Evolutionary conservation across 2,888 invertebrate species (phyloP).

Genomic region (Vanessa cardui): DNA sequence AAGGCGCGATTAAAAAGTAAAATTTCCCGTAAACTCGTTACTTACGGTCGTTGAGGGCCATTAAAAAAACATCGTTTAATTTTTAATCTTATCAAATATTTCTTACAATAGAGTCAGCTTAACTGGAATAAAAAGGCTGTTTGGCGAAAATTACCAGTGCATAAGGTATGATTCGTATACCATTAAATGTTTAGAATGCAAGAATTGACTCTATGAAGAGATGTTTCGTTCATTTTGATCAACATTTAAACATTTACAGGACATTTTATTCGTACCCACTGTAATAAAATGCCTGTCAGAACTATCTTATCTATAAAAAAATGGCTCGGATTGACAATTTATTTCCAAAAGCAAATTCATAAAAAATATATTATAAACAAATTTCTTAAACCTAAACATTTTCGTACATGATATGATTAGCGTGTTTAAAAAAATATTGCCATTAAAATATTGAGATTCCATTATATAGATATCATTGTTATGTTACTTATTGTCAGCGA

Average conservation of each 20-base stretch:
- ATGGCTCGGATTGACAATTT: slow-evolving; percentile 75
- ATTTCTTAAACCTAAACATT: slow-evolving; percentile 49
- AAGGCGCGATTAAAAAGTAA: no score
- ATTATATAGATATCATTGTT: slow-evolving; percentile 13
- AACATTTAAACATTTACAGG: not conserved
- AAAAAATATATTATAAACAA: slow-evolving; percentile 33
- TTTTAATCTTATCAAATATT: no score
- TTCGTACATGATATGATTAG: slow-evolving; percentile 22
- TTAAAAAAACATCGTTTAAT: no score
- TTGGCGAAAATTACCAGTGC: no score
- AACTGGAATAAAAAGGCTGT: no score
- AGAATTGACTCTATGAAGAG: not conserved
- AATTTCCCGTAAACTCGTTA: no score
- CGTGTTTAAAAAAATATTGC: slow-evolving; percentile 10
- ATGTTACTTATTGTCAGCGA: slow-evolving; percentile 60
- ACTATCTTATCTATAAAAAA: slow-evolving; percentile 45
- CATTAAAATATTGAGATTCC: slow-evolving; percentile 38
- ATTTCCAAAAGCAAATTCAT: slow-evolving; percentile 46
- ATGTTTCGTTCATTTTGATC: not conserved
- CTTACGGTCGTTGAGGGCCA: no score
- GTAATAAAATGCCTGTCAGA: slow-evolving; percentile 1
- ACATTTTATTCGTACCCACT: not conserved
- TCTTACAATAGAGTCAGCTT: no score
- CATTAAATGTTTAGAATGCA: not conserved
- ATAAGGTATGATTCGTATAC: not conserved